Evolutionary conservation across 2,888 invertebrate species (phyloP).

Genomic region (Athalia circularis): DNA sequence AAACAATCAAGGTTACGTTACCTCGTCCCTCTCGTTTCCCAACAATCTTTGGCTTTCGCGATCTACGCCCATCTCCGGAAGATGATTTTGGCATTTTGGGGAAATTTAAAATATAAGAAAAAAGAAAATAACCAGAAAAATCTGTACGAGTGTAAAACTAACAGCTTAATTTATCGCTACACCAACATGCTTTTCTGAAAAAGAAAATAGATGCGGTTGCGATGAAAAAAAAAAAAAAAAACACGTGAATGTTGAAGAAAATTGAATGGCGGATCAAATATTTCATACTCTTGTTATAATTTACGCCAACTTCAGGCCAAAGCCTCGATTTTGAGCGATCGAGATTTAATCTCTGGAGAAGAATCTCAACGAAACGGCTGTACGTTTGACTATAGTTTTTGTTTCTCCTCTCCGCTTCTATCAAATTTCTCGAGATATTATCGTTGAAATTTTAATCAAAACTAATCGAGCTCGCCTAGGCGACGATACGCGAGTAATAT

Average conservation of each 20-base stretch:
- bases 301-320: too few species aligned
- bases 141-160: too few species aligned
- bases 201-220: conserved; percentile 1
- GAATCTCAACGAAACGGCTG: background rate
- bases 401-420: too few species aligned
- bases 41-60: background rate
- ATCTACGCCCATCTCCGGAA: background rate
- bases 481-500: background rate
- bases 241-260: background rate
- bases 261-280: background rate
- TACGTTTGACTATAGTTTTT: too few species aligned
- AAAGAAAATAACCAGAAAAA: background rate
- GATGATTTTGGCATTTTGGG: conserved; percentile 17
- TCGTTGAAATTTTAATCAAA: background rate
- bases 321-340: too few species aligned
- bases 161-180: too few species aligned
- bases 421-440: too few species aligned
- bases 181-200: background rate
- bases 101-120: too few species aligned
- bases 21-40: conserved; percentile 25
- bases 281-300: too few species aligned
- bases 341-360: background rate
- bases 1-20: background rate
- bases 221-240: background rate
- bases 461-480: background rate